phyloP scores from a whole-genome alignment of 37 sponge, comb jelly and placozoan genomes.

The Corticium candelabrum region DNA sequence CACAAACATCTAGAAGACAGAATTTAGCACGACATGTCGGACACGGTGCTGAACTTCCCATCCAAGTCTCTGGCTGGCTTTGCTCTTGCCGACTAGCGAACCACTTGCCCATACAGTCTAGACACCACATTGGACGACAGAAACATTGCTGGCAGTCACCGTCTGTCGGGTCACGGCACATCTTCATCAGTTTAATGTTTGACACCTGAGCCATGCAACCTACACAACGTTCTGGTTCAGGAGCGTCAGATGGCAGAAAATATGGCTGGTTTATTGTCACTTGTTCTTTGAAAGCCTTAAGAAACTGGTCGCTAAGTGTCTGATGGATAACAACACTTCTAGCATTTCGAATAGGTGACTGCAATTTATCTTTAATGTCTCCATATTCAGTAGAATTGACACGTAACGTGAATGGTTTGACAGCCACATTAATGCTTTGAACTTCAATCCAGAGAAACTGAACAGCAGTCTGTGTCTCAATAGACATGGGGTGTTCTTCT shows the following conservation, averaged over 20 bases:
- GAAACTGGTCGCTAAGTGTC: conserved; percentile 77
- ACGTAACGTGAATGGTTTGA: background rate
- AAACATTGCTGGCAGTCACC: conserved; percentile 69
- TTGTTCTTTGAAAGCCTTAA: conserved; percentile 67
- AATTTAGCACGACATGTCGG: conserved; percentile 85
- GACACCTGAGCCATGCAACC: conserved; percentile 71
- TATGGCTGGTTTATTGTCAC: conserved; percentile 58
- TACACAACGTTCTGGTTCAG: conserved; percentile 63
- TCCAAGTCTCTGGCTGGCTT: conserved; percentile 62
- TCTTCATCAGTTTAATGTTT: conserved; percentile 72
- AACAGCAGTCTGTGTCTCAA: background rate
- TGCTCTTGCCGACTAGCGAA: conserved; percentile 89
- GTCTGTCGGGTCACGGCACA: conserved; percentile 47
- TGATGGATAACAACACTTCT: conserved; percentile 75
- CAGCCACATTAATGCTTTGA: background rate
- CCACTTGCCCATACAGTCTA: conserved; percentile 91
- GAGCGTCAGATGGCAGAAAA: conserved; percentile 5
- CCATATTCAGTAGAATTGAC: conserved; percentile 27
- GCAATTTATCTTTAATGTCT: conserved; percentile 49
- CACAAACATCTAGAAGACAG: conserved; percentile 76
- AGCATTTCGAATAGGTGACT: conserved; percentile 52
- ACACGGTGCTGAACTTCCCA: conserved; percentile 81
- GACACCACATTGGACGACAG: conserved; percentile 94
- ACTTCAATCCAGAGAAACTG: background rate
- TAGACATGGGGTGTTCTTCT: conserved; percentile 1